Base-by-base conservation (phyloP, 1,140 invertebrate genomes). In the Euglossa dilemma region DNA sequence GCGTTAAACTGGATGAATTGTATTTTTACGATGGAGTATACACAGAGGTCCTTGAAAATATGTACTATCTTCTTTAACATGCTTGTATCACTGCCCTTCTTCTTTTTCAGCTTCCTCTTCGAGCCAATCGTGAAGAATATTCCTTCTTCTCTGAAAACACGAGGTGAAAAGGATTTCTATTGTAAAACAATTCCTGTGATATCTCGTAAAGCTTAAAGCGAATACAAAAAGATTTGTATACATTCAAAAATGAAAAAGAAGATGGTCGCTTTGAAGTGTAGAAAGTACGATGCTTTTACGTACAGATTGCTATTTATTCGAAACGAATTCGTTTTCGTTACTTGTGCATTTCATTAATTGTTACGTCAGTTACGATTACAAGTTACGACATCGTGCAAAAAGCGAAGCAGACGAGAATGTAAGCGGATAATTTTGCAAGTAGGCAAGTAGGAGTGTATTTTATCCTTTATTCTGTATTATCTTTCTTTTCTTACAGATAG, bases 41-140 rank as follows among this genome's bases (percentile, higher is more conserved):
- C 79, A 80, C 59, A 69, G 28, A 78, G 80, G 86, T 87, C 75
- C 81, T 84, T 77, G 86, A 83, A 85, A 85, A 87, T 87, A 85
- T 88, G 76, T 82, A 69, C 83, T 86, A 83, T 81, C 83, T 84
- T 85, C 83, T 52, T 83, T 83, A 81, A 73, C 57, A 73, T 43
- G n/a, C 50, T 63, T 70, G 78, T 79, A 83, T 87, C 87, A 88
- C 85, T 92, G 89, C 86, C 83, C 86, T 85, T 88, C 87, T 79
- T 83, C 76, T 59, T 90, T 85, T 52, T 86, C 85, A 18, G 28
- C 36, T 84, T 92, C 91, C 84, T 93, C 92, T 72, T 91, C 83
- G 80, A 94, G 83, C 93, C 93, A 94, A 88, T 93, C 87, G 23
- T 90, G 89, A 85, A 94, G 87, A 52, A 94, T 90, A 47, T 92